Base-by-base conservation (phyloP, 2,888 invertebrate species). In the Carcina quercana region DNA sequence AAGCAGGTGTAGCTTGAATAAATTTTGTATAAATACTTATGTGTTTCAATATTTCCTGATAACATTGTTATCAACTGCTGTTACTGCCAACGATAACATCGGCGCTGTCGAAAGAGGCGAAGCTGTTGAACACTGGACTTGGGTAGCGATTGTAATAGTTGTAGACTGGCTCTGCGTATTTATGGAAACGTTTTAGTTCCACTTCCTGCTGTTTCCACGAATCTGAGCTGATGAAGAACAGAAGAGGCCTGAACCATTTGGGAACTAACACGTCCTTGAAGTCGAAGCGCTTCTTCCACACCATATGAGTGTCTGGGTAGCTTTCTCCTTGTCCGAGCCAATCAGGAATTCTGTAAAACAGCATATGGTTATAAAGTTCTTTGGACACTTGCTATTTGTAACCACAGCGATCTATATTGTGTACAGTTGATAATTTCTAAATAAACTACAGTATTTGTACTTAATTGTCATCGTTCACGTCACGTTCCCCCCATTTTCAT, bases 251-350 rank as follows among this genome's bases (percentile, higher is more conserved):
- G 32, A 73, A 11, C 72, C 71, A 74, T 5, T 53, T 32, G 1
- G 76, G 76, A 7, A 75, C 25, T 34, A 73, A 66, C 27, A 62
- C 61, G 25, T 73, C 69, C 63, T 67, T 65, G 39, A 65, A 72
- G 39, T 57, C 64, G 34, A 66, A 78, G 2, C 76, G 50, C 15
- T 64, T 54, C 8, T 42, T 46, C 74, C 75, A 78, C 1, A 66
- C 50, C 42, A 45, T 67, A 35, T 61, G 64, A 0, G 74, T 66
- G 2, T 67, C 62, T 26, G 53, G 55, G 35, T 52, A 72, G 35
- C 56, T 52, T 0, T 59, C 66, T 0, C 57, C 50, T 12, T 37
- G 45, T 1, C 75, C 73, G 10, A 71, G 25, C 74, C 74, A 76
- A 15, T 49, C 35, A 1, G 73, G 72, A 26, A 74, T 21, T 19